Evolutionary conservation across 2,113 vertebrate genomes (phyloP).

Genomic region (Craseonycteris thonglongyai): DNA sequence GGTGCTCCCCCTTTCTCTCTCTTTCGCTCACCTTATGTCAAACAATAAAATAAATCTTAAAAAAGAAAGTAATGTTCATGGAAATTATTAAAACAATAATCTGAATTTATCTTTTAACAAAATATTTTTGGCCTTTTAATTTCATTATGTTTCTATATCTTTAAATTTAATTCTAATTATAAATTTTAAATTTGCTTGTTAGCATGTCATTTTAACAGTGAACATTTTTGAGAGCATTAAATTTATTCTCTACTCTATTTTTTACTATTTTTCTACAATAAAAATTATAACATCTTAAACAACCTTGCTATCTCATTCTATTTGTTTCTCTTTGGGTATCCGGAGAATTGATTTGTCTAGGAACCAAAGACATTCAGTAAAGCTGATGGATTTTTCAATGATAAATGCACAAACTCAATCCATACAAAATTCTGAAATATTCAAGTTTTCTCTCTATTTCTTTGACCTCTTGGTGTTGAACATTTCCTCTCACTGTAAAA

Average conservation of each 20-base stretch:
- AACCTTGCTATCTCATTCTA: neutral
- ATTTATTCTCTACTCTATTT: neutral
- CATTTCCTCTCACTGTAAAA: neutral
- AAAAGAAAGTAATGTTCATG: neutral
- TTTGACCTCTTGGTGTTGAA: neutral
- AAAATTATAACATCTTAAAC: neutral
- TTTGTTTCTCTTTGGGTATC: conserved; percentile 35
- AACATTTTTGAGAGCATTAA: neutral
- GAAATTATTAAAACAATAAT: neutral
- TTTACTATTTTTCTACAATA: neutral
- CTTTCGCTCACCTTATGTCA: no score
- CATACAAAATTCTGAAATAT: conserved; percentile 3
- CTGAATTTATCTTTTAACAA: neutral
- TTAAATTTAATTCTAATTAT: conserved; percentile 22
- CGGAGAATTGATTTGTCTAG: neutral
- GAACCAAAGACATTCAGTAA: conserved; percentile 9
- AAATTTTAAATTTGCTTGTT: neutral
- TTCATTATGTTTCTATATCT: neutral
- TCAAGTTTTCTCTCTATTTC: neutral
- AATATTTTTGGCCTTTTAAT: neutral
- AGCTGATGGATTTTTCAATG: conserved; percentile 31
- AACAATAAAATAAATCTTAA: no score
- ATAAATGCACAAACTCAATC: neutral
- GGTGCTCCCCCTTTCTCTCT: no score
- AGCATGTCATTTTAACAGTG: neutral